Conservation (phyloP, 2,888 invertebrate species). For the Cyclophora punctaria region DNA sequence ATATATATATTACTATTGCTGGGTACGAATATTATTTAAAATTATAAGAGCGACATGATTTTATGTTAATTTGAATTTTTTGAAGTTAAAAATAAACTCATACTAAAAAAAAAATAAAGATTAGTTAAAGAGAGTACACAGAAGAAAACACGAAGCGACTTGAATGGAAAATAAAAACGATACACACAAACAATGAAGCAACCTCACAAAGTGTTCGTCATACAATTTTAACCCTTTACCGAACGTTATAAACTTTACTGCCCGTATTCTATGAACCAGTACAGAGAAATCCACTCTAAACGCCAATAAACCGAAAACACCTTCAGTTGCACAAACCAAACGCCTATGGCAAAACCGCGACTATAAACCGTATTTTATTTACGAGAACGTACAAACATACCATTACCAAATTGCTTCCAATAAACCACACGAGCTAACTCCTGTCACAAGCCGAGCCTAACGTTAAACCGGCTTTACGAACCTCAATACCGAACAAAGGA, state of each 20-base stretch:
- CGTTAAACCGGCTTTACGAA: conserved; percentile 53
- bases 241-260: conserved; percentile 46
- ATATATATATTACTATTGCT: too few species aligned
- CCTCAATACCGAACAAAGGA: conserved; percentile 62
- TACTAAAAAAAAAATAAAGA: too few species aligned
- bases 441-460: conserved; percentile 52
- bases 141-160: not conserved
- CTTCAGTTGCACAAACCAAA: conserved; percentile 62
- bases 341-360: conserved; percentile 62
- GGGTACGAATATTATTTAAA: conserved; percentile 10
- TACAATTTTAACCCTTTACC: conserved; percentile 24
- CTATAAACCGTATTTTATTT: conserved; percentile 55
- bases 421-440: conserved; percentile 62
- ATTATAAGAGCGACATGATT: not conserved
- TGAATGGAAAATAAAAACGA: conserved; percentile 14
- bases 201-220: conserved; percentile 6
- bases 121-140: not conserved
- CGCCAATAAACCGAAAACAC: conserved; percentile 68
- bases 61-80: not conserved
- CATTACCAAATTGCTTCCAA: conserved; percentile 59
- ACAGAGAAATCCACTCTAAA: conserved; percentile 68
- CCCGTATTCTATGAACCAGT: conserved; percentile 43
- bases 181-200: not conserved
- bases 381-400: conserved; percentile 39
- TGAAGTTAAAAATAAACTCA: not conserved